These are phyloP conservation scores for Prionace glauca DNA, from an alignment of 2,797 vertebrate species.

Conservation along the genomic window DNA sequence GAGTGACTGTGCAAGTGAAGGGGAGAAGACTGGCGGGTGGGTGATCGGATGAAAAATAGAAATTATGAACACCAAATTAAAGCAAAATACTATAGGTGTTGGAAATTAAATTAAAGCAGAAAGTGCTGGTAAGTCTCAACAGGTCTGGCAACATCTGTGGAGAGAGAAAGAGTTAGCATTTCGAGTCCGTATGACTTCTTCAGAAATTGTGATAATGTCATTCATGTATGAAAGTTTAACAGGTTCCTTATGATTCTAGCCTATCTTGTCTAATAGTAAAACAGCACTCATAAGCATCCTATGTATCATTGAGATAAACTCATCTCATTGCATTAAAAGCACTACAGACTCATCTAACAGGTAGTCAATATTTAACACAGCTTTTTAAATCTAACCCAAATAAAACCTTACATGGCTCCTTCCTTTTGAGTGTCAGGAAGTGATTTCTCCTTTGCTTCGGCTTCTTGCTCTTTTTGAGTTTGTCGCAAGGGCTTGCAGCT, in stretches of 20 bases:
- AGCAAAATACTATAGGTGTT: no score
- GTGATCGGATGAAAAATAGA: no score
- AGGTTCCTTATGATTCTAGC: background rate
- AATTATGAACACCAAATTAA: no score
- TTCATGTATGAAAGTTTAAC: background rate
- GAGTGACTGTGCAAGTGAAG: no score
- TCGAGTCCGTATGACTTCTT: no score
- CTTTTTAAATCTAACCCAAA: background rate
- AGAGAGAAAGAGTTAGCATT: no score
- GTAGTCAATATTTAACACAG: background rate
- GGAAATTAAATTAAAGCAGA: no score
- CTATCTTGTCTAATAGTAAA: background rate
- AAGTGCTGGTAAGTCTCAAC: no score
- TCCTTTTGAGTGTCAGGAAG: background rate
- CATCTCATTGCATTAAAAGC: background rate
- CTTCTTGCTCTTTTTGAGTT: conserved; percentile 62
- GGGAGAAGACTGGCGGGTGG: no score
- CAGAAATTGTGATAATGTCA: background rate
- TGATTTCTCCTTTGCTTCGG: background rate
- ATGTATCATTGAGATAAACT: background rate
- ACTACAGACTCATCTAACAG: background rate
- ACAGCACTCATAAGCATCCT: background rate
- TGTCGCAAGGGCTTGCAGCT: conserved; percentile 64
- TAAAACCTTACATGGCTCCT: background rate
- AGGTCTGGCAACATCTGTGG: no score